Conservation (phyloP, 2,113 vertebrate species). For the Xenopus tropicalis region DNA sequence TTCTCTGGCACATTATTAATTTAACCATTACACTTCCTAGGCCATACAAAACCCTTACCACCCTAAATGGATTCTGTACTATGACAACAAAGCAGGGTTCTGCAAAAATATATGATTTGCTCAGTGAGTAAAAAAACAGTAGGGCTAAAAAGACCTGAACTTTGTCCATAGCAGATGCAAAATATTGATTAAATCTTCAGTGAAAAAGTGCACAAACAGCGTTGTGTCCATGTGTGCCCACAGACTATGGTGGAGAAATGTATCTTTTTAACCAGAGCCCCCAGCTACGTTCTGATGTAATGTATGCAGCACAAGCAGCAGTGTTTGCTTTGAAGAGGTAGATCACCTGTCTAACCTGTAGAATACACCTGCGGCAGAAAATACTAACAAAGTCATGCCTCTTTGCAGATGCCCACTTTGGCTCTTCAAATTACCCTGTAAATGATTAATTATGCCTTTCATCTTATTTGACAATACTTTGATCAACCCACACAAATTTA, state of each 20-base stretch:
- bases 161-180: slow-evolving; percentile 3
- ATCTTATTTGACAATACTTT: too few relatives aligned
- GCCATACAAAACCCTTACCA: too few relatives aligned
- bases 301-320: background rate
- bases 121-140: background rate
- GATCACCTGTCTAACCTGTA: slow-evolving; percentile 25
- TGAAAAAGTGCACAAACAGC: slow-evolving; percentile 10
- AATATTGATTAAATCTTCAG: slow-evolving; percentile 17
- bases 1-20: too few relatives aligned
- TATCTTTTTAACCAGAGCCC: background rate
- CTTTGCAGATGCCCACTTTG: too few relatives aligned
- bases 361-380: slow-evolving; percentile 25
- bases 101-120: slow-evolving; percentile 3
- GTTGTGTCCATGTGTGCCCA: background rate
- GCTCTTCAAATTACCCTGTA: too few relatives aligned
- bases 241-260: background rate
- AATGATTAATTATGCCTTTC: too few relatives aligned
- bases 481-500: too few relatives aligned
- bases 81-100: too few relatives aligned
- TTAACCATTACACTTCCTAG: too few relatives aligned
- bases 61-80: too few relatives aligned
- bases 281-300: slow-evolving; percentile 3
- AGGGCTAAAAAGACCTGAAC: slow-evolving; percentile 7
- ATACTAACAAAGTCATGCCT: background rate
- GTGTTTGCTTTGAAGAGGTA: slow-evolving; percentile 13